Evolutionary conservation across 2,797 vertebrate genomes (phyloP).

Genomic region (Aulostomus chinensis): DNA sequence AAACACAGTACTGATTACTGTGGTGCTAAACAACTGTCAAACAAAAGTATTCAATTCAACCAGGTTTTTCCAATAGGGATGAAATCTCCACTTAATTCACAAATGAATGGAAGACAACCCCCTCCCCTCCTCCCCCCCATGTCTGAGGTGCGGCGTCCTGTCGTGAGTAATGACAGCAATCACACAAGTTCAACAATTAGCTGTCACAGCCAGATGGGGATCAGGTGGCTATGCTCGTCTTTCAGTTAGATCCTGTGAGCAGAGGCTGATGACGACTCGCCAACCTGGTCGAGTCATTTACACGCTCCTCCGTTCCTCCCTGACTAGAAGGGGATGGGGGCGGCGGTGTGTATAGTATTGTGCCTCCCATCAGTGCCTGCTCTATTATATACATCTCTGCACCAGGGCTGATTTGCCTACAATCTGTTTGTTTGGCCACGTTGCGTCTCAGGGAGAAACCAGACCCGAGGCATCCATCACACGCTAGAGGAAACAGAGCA

Average conservation of each 20-base stretch:
- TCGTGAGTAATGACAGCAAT: conserved; percentile 76
- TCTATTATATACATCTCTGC: conserved; percentile 58
- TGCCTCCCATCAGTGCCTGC: conserved; percentile 39
- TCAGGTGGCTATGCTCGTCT: conserved; percentile 57
- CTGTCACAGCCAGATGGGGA: conserved; percentile 75
- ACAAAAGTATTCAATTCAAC: too few relatives aligned
- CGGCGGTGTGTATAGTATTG: conserved; percentile 20
- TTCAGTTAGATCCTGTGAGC: conserved; percentile 66
- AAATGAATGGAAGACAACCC: too few relatives aligned
- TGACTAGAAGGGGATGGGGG: conserved; percentile 53
- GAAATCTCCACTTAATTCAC: too few relatives aligned
- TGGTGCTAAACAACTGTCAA: too few relatives aligned
- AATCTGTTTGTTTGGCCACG: conserved; percentile 77
- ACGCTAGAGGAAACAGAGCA: conserved; percentile 63
- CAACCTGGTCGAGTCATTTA: conserved; percentile 46
- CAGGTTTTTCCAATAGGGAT: too few relatives aligned
- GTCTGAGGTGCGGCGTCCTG: conserved; percentile 27
- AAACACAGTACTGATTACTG: too few relatives aligned
- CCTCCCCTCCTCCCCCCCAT: too few relatives aligned
- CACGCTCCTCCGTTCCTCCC: conserved; percentile 19
- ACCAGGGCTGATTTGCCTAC: conserved; percentile 66
- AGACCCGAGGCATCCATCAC: conserved; percentile 70
- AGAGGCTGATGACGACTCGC: conserved; percentile 55
- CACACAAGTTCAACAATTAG: conserved; percentile 78
- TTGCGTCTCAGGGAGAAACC: conserved; percentile 66